A percentile compares a stretch with the other conserved stretches of the same genome.
Conservation (phyloP, 1,140 invertebrate species). For the Saccostrea cuccullata region DNA sequence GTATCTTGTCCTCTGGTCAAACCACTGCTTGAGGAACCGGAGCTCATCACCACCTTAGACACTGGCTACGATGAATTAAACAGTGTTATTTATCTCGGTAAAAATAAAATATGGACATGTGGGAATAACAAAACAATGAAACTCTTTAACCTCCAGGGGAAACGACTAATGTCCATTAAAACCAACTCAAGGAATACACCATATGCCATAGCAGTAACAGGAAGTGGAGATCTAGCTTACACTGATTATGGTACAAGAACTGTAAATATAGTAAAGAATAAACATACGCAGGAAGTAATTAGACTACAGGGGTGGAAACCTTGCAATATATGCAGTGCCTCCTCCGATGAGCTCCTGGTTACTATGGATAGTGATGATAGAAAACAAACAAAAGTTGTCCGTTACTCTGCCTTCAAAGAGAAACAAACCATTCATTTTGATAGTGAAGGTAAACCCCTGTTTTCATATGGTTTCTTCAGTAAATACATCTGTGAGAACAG, state of each 20-base stretch:
- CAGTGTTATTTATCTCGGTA: background rate
- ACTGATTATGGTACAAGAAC: background rate
- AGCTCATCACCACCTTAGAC: background rate
- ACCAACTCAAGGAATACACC: background rate
- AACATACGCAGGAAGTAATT: background rate
- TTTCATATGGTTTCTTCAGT: background rate
- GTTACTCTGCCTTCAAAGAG: background rate
- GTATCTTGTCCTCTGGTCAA: background rate
- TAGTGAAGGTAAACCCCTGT: background rate
- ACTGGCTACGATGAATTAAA: background rate
- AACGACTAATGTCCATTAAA: background rate
- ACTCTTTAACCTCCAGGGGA: background rate
- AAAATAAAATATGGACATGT: background rate
- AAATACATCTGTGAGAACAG: conserved; percentile 12
- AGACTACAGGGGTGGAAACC: background rate
- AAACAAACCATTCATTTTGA: background rate
- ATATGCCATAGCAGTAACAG: background rate
- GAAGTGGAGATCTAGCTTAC: background rate
- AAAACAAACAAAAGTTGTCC: background rate
- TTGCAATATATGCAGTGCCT: background rate
- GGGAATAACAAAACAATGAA: background rate
- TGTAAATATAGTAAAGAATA: background rate
- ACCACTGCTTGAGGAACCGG: background rate
- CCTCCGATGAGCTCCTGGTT: background rate
- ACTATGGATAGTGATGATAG: background rate